phyloP scores from a whole-genome alignment of 1,140 invertebrate species.

The Lethocerus indicus region DNA sequence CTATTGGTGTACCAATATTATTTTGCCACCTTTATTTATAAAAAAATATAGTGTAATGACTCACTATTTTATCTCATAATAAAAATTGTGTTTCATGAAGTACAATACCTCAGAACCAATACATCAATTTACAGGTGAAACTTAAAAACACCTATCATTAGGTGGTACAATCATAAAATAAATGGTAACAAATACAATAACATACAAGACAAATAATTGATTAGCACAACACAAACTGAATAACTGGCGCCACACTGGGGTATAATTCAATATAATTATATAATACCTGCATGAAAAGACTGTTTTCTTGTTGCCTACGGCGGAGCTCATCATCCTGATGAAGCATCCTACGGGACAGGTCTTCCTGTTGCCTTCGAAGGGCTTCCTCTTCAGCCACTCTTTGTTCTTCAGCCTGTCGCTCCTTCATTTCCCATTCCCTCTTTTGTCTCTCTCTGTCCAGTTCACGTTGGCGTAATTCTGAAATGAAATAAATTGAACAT shows the following conservation, averaged over 20 bases:
- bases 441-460: slow-evolving; percentile 72
- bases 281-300: slow-evolving; percentile 54
- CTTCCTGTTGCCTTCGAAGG: slow-evolving; percentile 50
- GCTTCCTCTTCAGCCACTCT: slow-evolving; percentile 54
- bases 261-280: too few relatives aligned
- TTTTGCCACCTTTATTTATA: too few relatives aligned
- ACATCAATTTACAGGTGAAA: neutral
- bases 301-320: slow-evolving; percentile 63
- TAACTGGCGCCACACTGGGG: too few relatives aligned
- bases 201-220: neutral
- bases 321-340: slow-evolving; percentile 66
- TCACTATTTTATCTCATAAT: too few relatives aligned
- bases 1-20: too few relatives aligned
- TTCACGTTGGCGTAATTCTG: slow-evolving; percentile 69
- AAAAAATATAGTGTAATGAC: too few relatives aligned
- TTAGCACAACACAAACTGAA: neutral
- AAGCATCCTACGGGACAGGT: slow-evolving; percentile 52
- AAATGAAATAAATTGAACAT: slow-evolving; percentile 14
- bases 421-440: slow-evolving; percentile 73
- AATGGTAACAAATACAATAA: neutral
- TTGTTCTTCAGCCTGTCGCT: slow-evolving; percentile 65
- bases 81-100: too few relatives aligned
- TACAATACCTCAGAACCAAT: neutral
- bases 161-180: neutral
- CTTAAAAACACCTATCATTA: neutral